A percentile compares a stretch with the other conserved stretches of the same genome.
phyloP scores from a whole-genome alignment of 2,113 vertebrate genomes.

The Lonchura striata region DNA sequence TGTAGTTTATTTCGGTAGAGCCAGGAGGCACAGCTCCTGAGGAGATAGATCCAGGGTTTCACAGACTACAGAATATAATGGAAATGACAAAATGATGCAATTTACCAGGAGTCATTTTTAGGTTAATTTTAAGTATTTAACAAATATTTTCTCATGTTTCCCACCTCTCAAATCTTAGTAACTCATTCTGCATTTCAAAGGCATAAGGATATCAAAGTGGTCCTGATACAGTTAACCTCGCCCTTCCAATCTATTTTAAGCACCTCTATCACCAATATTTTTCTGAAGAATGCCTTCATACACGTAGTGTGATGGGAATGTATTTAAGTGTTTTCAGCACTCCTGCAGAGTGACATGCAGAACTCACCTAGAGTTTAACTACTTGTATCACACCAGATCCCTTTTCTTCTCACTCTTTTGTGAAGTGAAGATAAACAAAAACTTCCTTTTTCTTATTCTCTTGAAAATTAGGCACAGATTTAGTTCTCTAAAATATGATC shows the following conservation, averaged over 20 bases:
- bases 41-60: background rate
- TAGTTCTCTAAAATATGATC: background rate
- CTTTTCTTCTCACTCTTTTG: background rate
- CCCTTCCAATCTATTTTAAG: background rate
- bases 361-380: background rate
- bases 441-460: background rate
- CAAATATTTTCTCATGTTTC: background rate
- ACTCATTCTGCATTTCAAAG: background rate
- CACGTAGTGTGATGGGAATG: background rate
- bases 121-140: background rate
- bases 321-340: conserved; percentile 13
- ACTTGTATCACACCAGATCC: background rate
- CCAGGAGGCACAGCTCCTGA: background rate
- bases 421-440: background rate
- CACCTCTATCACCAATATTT: background rate
- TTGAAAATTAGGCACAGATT: background rate
- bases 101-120: background rate
- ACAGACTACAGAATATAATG: background rate
- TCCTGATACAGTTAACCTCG: background rate
- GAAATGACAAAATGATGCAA: background rate
- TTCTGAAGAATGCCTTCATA: conserved; percentile 11
- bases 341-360: conserved; percentile 2
- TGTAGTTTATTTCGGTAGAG: background rate
- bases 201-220: background rate
- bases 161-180: background rate